Evolutionary conservation across 2,113 vertebrate genomes (phyloP), one percentile per base, ranked within the genome.

Genomic region (Crotophaga sulcirostris): DNA sequence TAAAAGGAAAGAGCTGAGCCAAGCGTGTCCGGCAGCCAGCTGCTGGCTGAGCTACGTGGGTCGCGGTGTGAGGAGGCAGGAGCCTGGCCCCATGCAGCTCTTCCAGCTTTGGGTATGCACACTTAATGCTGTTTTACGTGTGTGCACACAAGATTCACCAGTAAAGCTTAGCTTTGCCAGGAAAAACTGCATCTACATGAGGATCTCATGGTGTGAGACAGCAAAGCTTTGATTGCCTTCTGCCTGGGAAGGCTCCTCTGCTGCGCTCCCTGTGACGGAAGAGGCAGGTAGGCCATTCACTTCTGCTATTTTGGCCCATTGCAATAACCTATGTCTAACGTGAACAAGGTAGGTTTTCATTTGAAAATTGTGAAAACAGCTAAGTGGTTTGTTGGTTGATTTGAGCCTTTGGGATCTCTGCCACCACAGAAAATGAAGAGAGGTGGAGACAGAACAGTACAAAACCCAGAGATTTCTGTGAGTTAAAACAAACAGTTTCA

Each of bases 401-500:
- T 60, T 81, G 54, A 87, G 72, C 51, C 56, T 62, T 47, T 28
- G 33, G 79, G 11, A 63, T 84, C 19, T 77, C 33, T 21, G 26
- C 67, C 14, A 21, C 72, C 45, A 15, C 11, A 29, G 87, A 73
- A 67, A 54, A 67, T 7, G 15, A 70, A 59, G 38, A 66, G 85
- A 92, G 44, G 31, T 64, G 52, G 56, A 78, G 87, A 60, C 33
- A 60, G 52, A 82, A 40, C 56, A 42, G 36, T 45, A 44, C 6
- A 49, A 89, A 87, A 17, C 70, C 7, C 38, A 51, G 40, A 72
- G 20, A 81, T 55, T 96, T 55, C 89, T 69, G 36, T 87, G 84
- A 73, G 36, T 82, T 84, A 79, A 84, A 95, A 36, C 76, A 56
- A 55, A 29, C 68, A n/a, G 60, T 86, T 96, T 95, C 89, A 19